Base-by-base conservation (phyloP, 2,888 invertebrate genomes). In the Melangyna quadrimaculata region DNA sequence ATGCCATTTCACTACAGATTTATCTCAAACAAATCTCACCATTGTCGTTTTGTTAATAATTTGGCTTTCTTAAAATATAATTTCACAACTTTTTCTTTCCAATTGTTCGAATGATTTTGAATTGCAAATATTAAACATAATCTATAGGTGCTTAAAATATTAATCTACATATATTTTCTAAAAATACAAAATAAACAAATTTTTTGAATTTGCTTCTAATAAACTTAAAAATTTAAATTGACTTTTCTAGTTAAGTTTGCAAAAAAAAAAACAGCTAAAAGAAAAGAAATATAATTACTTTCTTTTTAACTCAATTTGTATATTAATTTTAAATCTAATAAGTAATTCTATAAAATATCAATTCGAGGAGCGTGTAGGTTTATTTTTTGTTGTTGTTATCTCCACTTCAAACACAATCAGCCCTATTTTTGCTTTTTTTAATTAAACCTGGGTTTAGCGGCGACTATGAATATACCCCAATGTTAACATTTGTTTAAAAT, bases 131-230 rank as follows among this genome's bases (percentile, higher is more conserved):
- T 53, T 29, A 7, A 69, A 78, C 35, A 78, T 73, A 78, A 86
- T 86, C 86, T 78, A 81, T 81, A 86, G 86, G 81, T 86, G 86
- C 86, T 86, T 81, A 65, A 53, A 75, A n/a, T n/a, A 55, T 45
- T 45, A 24, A 78, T 22, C n/a, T n/a, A n/a, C n/a, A 65, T 61
- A 77, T 75, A 72, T 84, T 84, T 72, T 75, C 40, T n/a, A 67
- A 72, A 75, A 35, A 59, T 45, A 51, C 57, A 65, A 57, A 27
- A 63, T 24, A 61, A 70, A 27, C 70, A 35, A 55, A 74, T 19
- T 6, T 55, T 59, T 73, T 57, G 12, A 63, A 43, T 65, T 69
- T 70, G 19, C 19, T 65, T 65, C 22, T 51, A 51, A 29, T 63
- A 40, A 71, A 45, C 61, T 65, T 59, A 22, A 22, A 4, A 59